Evolutionary conservation across 2,113 vertebrate species (phyloP), one percentile per base, ranked within the genome.

Genomic region (Nannospalax galili): DNA sequence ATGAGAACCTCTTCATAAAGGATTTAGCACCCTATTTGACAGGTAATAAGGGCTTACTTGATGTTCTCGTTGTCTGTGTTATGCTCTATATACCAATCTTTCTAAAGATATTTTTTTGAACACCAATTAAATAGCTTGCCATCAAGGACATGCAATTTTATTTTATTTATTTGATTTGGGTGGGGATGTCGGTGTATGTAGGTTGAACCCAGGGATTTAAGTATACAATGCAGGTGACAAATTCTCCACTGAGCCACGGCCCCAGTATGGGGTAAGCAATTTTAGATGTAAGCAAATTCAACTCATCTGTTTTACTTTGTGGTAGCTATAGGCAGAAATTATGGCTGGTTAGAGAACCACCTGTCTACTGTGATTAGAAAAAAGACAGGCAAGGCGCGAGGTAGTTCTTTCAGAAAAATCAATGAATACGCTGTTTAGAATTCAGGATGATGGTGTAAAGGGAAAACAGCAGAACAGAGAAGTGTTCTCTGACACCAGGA

Each of bases 381-480:
- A 64, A 74, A 84, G 48, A 15, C 8, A 2, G 64, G 32, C 7
- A 64, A 37, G 35, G 14, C 17, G 24, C 9, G 17, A 19, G 2
- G 14, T 3, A 19, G 45, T 40, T 35, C 40, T 5, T 2, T n/a
- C 22, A 84, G 58, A 26, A 64, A 84, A 52, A 65, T 3, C 0
- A 0, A 22, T 20, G 35, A 72, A 15, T 52, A 75, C 5, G 60
- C 14, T 12, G 9, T 14, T 22, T n/a, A 35, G 45, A 80, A 67
- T 2, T 52, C 10, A n/a, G 20, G 24, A 7, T 16, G 15, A 17
- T 40, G 24, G 19, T 4, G 1, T 14, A 58, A 87, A 90, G 20
- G 30, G 40, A 10, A 22, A 35, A 3, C 0, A 24, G 17, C 11
- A 58, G 82, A 17, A 24, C 2, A 52, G n/a, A 52, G 17, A 16